Evolutionary conservation across 2,113 vertebrate species (phyloP).

Genomic region (Raphicerus campestris): DNA sequence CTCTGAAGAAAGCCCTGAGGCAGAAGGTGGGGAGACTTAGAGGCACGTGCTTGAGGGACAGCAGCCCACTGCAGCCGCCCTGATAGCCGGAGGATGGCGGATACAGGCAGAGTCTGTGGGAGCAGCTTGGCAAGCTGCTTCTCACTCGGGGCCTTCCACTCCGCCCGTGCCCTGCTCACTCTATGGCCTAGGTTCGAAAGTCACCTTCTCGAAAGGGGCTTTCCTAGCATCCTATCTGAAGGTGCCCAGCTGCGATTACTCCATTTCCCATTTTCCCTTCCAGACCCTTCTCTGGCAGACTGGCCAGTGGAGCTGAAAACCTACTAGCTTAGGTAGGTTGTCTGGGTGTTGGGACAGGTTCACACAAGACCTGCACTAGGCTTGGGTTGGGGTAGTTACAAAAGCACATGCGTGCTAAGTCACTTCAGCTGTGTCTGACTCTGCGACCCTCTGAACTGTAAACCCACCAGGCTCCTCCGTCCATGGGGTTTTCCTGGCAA

Average conservation of each 20-base stretch:
- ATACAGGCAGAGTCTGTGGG: rapidly evolving
- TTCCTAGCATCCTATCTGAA: neutral
- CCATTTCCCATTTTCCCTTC: neutral
- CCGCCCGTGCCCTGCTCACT: too few relatives aligned
- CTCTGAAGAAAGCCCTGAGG: neutral
- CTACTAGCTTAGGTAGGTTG: neutral
- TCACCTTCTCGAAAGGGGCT: neutral
- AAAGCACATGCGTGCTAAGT: rapidly evolving
- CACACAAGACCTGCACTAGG: neutral
- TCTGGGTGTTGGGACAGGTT: neutral
- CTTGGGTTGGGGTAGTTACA: neutral
- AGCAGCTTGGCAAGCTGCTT: neutral
- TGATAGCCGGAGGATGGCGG: rapidly evolving
- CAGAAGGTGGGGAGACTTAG: neutral
- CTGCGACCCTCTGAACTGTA: neutral
- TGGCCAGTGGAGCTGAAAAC: neutral
- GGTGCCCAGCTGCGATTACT: neutral
- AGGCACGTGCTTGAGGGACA: neutral
- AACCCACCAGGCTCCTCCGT: neutral
- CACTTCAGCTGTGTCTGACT: neutral
- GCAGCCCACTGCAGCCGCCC: neutral
- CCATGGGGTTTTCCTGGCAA: neutral
- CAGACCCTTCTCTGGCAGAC: neutral
- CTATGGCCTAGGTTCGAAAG: neutral
- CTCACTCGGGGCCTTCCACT: neutral